phyloP scores from a whole-genome alignment of 2,113 vertebrate genomes.

The Lucifuga dentata region DNA sequence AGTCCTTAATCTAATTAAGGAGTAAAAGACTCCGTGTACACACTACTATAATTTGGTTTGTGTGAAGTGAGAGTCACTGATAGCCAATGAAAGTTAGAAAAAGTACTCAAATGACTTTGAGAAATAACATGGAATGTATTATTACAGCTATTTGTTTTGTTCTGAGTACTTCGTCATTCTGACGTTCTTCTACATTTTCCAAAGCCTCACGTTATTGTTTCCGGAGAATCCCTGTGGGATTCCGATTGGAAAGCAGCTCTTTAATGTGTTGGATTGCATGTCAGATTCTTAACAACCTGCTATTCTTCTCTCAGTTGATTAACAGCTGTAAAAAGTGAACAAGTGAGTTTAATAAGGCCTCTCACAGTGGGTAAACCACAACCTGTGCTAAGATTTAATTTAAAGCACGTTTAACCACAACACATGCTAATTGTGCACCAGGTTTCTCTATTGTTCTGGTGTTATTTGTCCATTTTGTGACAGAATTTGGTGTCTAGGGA shows the following conservation, averaged over 20 bases:
- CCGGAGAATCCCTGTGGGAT: background rate
- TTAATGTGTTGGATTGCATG: slow-evolving; percentile 27
- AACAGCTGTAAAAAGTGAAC: slow-evolving; percentile 65
- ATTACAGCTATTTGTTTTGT: too few species aligned
- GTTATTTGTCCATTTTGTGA: slow-evolving; percentile 28
- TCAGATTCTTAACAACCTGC: slow-evolving; percentile 59
- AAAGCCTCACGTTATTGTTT: background rate
- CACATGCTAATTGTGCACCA: slow-evolving; percentile 30
- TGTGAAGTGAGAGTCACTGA: too few species aligned
- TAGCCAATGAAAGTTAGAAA: too few species aligned
- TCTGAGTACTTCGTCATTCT: too few species aligned
- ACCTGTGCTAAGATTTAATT: slow-evolving; percentile 54
- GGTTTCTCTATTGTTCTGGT: slow-evolving; percentile 30
- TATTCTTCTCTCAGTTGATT: slow-evolving; percentile 61
- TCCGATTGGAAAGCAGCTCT: background rate
- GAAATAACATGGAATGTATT: too few species aligned
- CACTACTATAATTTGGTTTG: too few species aligned
- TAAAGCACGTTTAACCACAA: slow-evolving; percentile 70
- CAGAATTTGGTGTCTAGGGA: slow-evolving; percentile 41
- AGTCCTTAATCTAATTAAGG: too few species aligned
- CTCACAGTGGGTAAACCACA: slow-evolving; percentile 77
- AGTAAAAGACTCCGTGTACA: too few species aligned
- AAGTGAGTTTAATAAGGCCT: slow-evolving; percentile 71
- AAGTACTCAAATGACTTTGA: too few species aligned
- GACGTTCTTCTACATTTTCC: too few species aligned